Percentiles rank a stretch among this genome's conserved stretches.
Evolutionary conservation across 2,113 vertebrate species (phyloP).

Genomic region (Atherinomorus stipes): DNA sequence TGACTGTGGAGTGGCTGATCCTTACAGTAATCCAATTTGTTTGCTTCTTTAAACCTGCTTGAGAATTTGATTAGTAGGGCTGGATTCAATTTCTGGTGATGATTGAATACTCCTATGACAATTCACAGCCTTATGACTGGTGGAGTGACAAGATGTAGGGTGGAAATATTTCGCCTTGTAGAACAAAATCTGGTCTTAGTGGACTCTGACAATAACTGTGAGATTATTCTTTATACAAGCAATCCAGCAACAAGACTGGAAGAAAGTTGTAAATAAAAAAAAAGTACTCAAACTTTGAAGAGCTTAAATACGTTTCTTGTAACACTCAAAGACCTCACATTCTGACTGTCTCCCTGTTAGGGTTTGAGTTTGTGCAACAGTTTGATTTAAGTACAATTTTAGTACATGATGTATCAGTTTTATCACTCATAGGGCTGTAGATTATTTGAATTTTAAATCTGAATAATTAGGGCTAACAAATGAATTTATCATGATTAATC

Average conservation of each 20-base stretch:
- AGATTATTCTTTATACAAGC: background rate
- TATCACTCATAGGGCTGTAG: too few species aligned
- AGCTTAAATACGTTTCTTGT: too few species aligned
- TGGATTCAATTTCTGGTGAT: background rate
- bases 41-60: background rate
- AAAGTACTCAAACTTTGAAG: too few species aligned
- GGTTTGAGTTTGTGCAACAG: too few species aligned
- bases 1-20: background rate
- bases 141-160: background rate
- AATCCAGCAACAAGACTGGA: background rate
- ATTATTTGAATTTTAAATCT: too few species aligned
- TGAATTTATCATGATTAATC: too few species aligned
- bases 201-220: background rate
- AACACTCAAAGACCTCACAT: too few species aligned
- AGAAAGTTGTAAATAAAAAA: background rate
- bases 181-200: background rate
- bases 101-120: background rate
- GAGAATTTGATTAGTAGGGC: background rate
- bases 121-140: background rate
- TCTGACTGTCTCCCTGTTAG: too few species aligned
- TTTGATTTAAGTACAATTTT: too few species aligned
- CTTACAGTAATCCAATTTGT: background rate
- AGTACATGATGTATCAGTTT: too few species aligned
- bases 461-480: too few species aligned
- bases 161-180: background rate